Conservation (phyloP, 1,140 invertebrate genomes). For the Drosophila pseudoananassae region DNA sequence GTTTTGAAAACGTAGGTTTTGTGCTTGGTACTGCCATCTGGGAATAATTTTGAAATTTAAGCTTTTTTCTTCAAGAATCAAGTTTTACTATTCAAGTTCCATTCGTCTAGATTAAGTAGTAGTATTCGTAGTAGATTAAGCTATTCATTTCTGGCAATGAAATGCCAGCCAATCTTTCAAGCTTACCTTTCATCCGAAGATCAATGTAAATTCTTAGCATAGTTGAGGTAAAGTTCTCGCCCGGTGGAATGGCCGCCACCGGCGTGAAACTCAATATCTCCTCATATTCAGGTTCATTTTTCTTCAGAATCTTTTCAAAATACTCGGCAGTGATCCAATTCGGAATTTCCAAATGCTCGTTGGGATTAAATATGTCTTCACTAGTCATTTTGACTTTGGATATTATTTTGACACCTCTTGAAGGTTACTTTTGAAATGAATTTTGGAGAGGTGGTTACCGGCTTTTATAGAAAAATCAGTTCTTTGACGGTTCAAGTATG, state of each 20-base stretch:
- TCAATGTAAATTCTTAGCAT: constrained; percentile 68
- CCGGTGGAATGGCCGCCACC: constrained; percentile 65
- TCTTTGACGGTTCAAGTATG: too few species aligned
- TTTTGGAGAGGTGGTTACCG: background rate
- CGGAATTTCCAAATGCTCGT: constrained; percentile 67
- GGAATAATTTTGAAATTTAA: background rate
- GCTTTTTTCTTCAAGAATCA: background rate
- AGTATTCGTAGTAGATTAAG: too few species aligned
- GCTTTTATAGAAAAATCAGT: background rate
- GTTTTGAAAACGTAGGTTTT: constrained; percentile 73
- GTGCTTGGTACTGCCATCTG: constrained; percentile 56
- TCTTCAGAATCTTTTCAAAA: constrained; percentile 77
- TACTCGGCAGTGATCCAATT: constrained; percentile 84
- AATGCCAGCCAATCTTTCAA: background rate
- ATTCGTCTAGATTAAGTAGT: too few species aligned
- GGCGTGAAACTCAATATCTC: constrained; percentile 61
- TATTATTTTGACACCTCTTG: background rate
- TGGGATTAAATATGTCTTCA: constrained; percentile 54
- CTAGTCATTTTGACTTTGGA: background rate
- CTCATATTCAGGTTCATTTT: constrained; percentile 77
- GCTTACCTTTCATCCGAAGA: constrained; percentile 59
- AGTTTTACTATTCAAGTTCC: too few species aligned
- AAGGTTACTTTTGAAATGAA: constrained; percentile 9
- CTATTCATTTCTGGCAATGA: background rate
- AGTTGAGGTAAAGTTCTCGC: constrained; percentile 70